Conservation (phyloP, 2,797 vertebrate species). For the Oreonectes daqikongensis region DNA sequence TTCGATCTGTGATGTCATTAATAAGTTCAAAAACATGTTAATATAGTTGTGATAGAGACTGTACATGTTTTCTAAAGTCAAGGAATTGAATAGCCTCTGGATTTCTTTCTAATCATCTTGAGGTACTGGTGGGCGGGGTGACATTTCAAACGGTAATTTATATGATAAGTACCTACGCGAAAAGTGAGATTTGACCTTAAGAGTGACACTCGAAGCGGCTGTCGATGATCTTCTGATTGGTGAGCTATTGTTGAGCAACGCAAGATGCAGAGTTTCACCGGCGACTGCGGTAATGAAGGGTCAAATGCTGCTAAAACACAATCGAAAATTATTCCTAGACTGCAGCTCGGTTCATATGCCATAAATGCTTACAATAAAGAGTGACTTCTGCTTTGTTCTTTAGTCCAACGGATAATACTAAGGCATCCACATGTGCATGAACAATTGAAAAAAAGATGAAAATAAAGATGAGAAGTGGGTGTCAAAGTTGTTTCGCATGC, state of each 20-base stretch:
- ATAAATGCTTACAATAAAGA: conserved; percentile 17
- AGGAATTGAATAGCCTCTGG: conserved; percentile 58
- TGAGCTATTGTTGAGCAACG: conserved; percentile 63
- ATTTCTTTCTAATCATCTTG: conserved; percentile 67
- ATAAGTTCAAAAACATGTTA: neutral
- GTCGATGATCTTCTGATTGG: conserved; percentile 64
- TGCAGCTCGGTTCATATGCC: conserved; percentile 17
- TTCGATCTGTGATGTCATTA: neutral
- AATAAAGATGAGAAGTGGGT: neutral
- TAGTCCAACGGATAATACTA: neutral
- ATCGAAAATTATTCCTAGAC: conserved; percentile 13
- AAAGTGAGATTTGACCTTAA: conserved; percentile 50
- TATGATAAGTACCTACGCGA: conserved; percentile 62
- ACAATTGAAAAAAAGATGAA: conserved; percentile 19
- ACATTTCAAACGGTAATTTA: conserved; percentile 70
- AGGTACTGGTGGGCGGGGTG: conserved; percentile 58
- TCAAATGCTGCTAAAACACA: conserved; percentile 4
- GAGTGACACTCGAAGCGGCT: conserved; percentile 62
- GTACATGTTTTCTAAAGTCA: neutral
- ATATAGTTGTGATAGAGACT: neutral
- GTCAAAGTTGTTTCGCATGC: neutral
- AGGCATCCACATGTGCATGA: neutral
- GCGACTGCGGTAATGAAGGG: conserved; percentile 31
- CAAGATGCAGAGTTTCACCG: conserved; percentile 21
- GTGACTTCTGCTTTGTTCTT: conserved; percentile 34